These are phyloP conservation scores for Drosophila teissieri DNA, from an alignment of 1,140 invertebrate species.

Conservation along the genomic window DNA sequence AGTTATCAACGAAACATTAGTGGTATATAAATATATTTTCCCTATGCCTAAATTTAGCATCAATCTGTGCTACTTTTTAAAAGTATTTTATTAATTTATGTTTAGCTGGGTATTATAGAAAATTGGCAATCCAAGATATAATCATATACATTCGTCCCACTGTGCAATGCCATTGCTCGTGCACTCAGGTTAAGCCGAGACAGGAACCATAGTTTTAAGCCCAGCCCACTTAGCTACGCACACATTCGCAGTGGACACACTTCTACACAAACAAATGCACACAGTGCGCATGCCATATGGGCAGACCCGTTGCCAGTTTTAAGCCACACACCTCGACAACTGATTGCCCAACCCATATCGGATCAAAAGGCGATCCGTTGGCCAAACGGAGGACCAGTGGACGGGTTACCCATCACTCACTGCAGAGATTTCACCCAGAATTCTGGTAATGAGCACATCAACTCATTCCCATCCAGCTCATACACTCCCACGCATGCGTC, in stretches of 20 bases:
- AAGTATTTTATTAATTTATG: too few relatives aligned
- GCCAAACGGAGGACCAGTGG: conserved; percentile 4
- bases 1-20: too few relatives aligned
- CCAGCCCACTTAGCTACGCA: conserved; percentile 65
- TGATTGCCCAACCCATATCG: conserved; percentile 14
- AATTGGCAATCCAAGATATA: too few relatives aligned
- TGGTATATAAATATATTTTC: too few relatives aligned
- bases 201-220: conserved; percentile 72
- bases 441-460: conserved; percentile 53
- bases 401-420: conserved; percentile 30
- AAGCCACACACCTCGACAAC: conserved; percentile 64
- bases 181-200: conserved; percentile 59
- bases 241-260: conserved; percentile 7
- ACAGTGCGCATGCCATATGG: conserved; percentile 66
- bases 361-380: conserved; percentile 3
- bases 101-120: too few relatives aligned
- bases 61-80: too few relatives aligned
- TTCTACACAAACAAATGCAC: conserved; percentile 22
- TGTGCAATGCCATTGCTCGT: conserved; percentile 39
- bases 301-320: conserved; percentile 74
- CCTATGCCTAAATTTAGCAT: too few relatives aligned
- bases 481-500: conserved; percentile 72
- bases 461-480: conserved; percentile 34
- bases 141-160: conserved; percentile 17
- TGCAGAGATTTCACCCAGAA: conserved; percentile 25